Evolutionary conservation across 2,113 vertebrate genomes (phyloP).

Genomic region (Corythoichthys intestinalis): DNA sequence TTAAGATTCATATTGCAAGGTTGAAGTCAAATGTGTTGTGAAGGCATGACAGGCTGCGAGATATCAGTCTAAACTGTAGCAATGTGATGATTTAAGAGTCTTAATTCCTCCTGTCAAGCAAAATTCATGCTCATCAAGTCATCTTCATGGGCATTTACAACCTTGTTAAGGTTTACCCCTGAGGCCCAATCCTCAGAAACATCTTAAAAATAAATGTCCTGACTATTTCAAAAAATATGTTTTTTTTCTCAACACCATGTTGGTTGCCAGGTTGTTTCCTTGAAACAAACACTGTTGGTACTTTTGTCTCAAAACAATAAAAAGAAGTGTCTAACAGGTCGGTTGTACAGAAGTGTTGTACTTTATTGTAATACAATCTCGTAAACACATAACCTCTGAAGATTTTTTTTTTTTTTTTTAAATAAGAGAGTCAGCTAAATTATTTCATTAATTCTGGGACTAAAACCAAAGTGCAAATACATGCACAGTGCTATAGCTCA

Average conservation of each 20-base stretch:
- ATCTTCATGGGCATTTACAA: constrained; percentile 1
- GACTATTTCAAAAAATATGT: not conserved
- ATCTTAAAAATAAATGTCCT: constrained; percentile 2
- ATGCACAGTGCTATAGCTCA: constrained; percentile 20
- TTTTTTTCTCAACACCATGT: not conserved
- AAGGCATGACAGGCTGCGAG: constrained; percentile 2
- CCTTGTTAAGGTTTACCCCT: not conserved
- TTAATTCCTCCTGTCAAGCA: not conserved
- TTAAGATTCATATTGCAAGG: not conserved
- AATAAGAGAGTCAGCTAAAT: too few species aligned
- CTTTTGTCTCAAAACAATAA: not conserved
- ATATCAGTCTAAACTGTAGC: not conserved
- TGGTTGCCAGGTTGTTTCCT: not conserved
- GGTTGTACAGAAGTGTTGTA: not conserved
- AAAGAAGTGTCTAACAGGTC: not conserved
- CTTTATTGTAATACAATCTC: not conserved
- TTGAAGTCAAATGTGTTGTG: constrained; percentile 17
- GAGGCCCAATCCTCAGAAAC: not conserved
- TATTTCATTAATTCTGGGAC: not conserved
- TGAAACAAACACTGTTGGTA: not conserved
- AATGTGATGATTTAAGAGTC: not conserved
- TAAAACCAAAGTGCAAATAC: constrained; percentile 9
- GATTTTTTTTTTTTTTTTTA: too few species aligned
- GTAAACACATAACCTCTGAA: not conserved
- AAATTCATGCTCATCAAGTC: not conserved